Base-by-base conservation (phyloP, 2,888 invertebrate species). In the Zeuzera pyrina region DNA sequence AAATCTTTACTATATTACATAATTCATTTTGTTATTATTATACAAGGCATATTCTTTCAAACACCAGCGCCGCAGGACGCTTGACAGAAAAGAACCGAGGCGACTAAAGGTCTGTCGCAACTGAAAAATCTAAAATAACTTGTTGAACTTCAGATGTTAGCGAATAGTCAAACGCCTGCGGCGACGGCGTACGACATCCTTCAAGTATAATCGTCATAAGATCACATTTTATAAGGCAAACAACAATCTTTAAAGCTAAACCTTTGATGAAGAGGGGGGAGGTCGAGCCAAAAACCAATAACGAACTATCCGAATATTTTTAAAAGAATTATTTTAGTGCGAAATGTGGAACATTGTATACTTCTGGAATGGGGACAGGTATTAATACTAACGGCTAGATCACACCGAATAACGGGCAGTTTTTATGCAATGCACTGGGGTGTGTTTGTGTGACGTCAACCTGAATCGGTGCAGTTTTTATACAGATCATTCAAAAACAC, bases 161-260 rank as follows among this genome's bases (percentile, higher is more conserved):
- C n/a, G n/a, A n/a, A n/a, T n/a, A n/a, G n/a, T n/a, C 40, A 37
- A 35, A 38, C 35, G 41, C 42, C 57, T 57, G 55, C 64, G 60
- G 57, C 69, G 54, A 52, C 59, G 47, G 41, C 52, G 56, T 53
- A 57, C 57, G 57, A 65, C 63, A 69, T 60, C 74, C 65, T 69
- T 77, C 63, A 66, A 70, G 70, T 78, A 77, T 70, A 79, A 69
- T 69, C 73, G 68, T 81, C 81, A 76, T 76, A 81, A 79, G 78
- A 83, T 81, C 83, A 83, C 81, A 81, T 78, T 83, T 68, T 70
- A 70, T 79, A 83, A 83, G 83, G 81, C 83, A 81, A 81, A 83
- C 79, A 79, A 83, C 79, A 81, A 79, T 79, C 51, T 67, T 81
- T 81, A 81, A 81, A 81, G 81, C 81, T 83, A 79, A 77, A 76